Evolutionary conservation across 2,113 vertebrate species (phyloP).

Genomic region (Alces alces): DNA sequence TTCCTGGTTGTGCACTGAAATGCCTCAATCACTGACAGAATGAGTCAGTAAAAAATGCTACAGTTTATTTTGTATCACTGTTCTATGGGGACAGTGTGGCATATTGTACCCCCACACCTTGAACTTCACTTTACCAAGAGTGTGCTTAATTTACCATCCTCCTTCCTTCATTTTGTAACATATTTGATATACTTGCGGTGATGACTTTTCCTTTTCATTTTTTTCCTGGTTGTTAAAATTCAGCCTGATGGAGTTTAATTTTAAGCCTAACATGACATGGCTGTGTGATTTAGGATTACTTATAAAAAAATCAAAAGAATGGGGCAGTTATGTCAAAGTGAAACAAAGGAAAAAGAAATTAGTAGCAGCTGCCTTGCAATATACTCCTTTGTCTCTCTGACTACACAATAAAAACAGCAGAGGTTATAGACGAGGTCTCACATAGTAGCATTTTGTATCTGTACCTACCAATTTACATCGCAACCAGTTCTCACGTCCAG

Average conservation of each 20-base stretch:
- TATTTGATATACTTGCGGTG: neutral
- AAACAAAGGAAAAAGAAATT: neutral
- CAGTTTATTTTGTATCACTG: constrained; percentile 79
- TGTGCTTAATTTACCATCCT: neutral
- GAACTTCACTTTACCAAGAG: constrained; percentile 60
- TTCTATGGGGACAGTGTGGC: constrained; percentile 37
- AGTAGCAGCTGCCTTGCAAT: neutral
- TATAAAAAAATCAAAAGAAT: accelerated
- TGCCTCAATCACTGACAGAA: constrained; percentile 84
- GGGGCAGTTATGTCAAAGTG: neutral
- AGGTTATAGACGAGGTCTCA: neutral
- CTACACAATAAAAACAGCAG: neutral
- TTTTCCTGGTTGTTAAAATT: constrained; percentile 3
- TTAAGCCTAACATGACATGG: neutral
- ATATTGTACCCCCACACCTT: neutral
- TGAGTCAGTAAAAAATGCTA: constrained; percentile 83
- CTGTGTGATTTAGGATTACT: neutral
- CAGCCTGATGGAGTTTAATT: neutral
- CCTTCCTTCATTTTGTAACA: neutral
- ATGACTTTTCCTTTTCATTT: neutral
- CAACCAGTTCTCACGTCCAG: neutral
- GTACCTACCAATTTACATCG: neutral
- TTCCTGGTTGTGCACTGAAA: constrained; percentile 78
- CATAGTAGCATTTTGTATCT: neutral
- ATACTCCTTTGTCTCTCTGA: neutral